Evolutionary conservation across 2,113 vertebrate genomes (phyloP).

Genomic region (Amblyopsis rosae): DNA sequence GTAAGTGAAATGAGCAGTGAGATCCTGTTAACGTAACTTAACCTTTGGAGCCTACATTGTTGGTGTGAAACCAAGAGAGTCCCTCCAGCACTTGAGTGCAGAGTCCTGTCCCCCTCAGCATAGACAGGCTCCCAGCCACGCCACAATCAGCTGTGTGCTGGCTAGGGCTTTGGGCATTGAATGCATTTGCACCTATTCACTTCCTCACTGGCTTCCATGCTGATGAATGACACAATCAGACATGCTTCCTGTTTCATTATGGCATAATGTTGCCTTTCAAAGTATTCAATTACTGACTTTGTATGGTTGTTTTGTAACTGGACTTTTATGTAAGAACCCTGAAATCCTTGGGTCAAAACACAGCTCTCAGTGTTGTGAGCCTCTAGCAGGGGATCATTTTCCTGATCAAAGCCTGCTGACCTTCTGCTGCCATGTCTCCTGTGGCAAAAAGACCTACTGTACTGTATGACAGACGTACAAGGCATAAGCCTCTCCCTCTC

Average conservation of each 20-base stretch:
- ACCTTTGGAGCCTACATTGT: too few species aligned
- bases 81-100: too few species aligned
- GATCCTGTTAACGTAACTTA: too few species aligned
- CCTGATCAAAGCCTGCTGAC: neutral
- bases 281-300: neutral
- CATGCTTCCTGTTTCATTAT: neutral
- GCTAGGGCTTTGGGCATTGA: too few species aligned
- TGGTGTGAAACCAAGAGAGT: too few species aligned
- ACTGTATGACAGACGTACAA: conserved; percentile 5
- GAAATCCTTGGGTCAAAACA: neutral
- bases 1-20: too few species aligned
- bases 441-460: neutral
- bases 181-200: neutral
- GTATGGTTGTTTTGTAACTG: neutral
- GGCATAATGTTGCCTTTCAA: neutral
- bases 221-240: neutral
- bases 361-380: neutral
- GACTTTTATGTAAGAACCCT: neutral
- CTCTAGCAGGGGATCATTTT: neutral
- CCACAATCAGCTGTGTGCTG: too few species aligned
- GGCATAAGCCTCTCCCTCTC: neutral
- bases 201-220: neutral
- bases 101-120: too few species aligned
- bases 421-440: neutral
- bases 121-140: too few species aligned